Evolutionary conservation across 2,888 invertebrate genomes (phyloP).

Genomic region (Lasiommata megera): DNA sequence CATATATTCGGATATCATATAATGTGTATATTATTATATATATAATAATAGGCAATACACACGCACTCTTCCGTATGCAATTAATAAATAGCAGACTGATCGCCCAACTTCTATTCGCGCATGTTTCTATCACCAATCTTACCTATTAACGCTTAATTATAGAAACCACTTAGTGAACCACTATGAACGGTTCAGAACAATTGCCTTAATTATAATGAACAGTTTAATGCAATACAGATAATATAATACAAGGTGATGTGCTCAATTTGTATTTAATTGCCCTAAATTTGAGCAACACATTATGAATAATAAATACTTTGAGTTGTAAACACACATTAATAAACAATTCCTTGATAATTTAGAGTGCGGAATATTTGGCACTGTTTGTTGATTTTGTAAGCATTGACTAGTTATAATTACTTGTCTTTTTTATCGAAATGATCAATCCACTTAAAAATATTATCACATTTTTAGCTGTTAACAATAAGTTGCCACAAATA

Average conservation of each 20-base stretch:
- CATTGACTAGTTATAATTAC: conserved; percentile 56
- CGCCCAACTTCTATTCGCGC: too few relatives aligned
- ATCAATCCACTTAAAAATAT: conserved; percentile 40
- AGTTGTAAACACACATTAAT: conserved; percentile 27
- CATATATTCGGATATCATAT: too few relatives aligned
- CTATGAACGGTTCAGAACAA: not conserved
- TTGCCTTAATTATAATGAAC: conserved; percentile 3
- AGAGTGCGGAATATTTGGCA: conserved; percentile 68
- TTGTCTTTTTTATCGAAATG: conserved; percentile 24
- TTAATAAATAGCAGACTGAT: too few relatives aligned
- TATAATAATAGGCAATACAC: too few relatives aligned
- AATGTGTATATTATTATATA: too few relatives aligned
- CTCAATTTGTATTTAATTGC: conserved; percentile 33
- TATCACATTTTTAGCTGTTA: conserved; percentile 38
- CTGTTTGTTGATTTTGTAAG: conserved; percentile 49
- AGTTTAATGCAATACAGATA: not conserved
- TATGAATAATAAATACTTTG: not conserved
- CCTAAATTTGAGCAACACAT: conserved; percentile 41
- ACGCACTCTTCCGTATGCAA: too few relatives aligned
- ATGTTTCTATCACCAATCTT: not conserved
- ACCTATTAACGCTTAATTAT: not conserved
- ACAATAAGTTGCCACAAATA: not conserved
- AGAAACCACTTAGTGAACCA: not conserved
- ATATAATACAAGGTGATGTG: conserved; percentile 3
- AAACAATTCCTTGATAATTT: conserved; percentile 54